A percentile compares a stretch with the other conserved stretches of the same genome.
Evolutionary conservation across 1,140 invertebrate species (phyloP).

Genomic region (Drosophila littoralis): DNA sequence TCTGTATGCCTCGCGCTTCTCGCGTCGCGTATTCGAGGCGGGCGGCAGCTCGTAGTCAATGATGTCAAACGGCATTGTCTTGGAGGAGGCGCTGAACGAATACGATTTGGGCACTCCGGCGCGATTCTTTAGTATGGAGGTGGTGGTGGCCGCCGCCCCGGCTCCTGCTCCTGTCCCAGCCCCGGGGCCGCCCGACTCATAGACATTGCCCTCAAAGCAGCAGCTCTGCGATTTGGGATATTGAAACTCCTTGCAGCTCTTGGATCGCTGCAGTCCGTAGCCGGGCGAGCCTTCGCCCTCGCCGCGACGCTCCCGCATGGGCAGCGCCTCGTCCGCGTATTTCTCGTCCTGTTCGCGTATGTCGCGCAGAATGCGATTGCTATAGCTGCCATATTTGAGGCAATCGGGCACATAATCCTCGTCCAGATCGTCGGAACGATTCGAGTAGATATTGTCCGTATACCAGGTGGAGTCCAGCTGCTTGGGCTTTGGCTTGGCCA

Average conservation of each 20-base stretch:
- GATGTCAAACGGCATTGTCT: slow-evolving; percentile 81
- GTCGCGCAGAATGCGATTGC: slow-evolving; percentile 70
- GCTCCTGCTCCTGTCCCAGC: slow-evolving; percentile 13
- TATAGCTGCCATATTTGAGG: slow-evolving; percentile 76
- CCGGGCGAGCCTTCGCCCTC: slow-evolving; percentile 76
- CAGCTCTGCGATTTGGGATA: slow-evolving; percentile 84
- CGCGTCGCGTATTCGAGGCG: slow-evolving; percentile 60
- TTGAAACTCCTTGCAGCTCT: slow-evolving; percentile 82
- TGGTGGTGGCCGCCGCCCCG: slow-evolving; percentile 30
- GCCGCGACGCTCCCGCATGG: slow-evolving; percentile 60
- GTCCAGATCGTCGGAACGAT: slow-evolving; percentile 82
- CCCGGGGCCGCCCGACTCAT: slow-evolving; percentile 51
- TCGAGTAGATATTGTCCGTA: slow-evolving; percentile 85
- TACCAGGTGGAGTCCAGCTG: slow-evolving; percentile 81
- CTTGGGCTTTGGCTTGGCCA: slow-evolving; percentile 85
- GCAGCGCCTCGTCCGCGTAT: slow-evolving; percentile 24
- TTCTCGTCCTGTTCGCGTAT: slow-evolving; percentile 79
- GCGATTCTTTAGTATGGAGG: slow-evolving; percentile 76
- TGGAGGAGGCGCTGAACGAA: slow-evolving; percentile 78
- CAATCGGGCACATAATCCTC: slow-evolving; percentile 81
- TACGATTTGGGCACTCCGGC: slow-evolving; percentile 81
- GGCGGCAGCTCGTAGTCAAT: slow-evolving; percentile 82
- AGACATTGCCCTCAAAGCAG: slow-evolving; percentile 77
- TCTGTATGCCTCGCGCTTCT: slow-evolving; percentile 75
- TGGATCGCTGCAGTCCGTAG: slow-evolving; percentile 76